phyloP scores from a whole-genome alignment of 2,888 invertebrate genomes.

The Diaperis boleti region DNA sequence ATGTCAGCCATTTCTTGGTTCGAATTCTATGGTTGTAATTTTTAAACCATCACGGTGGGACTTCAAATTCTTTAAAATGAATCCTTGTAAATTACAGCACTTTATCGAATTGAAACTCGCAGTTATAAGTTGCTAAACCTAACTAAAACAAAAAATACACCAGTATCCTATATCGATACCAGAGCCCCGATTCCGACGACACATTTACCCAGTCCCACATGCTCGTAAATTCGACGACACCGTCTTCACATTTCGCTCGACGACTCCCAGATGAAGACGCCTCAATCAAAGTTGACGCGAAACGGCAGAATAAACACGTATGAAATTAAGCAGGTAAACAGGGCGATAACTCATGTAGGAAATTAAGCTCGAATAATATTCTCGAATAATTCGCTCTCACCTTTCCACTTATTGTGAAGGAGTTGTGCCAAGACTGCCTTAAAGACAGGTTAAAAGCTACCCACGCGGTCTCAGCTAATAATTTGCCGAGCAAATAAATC shows the following conservation, averaged over 20 bases:
- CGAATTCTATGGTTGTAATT: too few species aligned
- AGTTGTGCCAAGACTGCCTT: constrained; percentile 40
- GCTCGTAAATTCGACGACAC: neutral
- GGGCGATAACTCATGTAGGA: constrained; percentile 43
- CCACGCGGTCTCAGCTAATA: constrained; percentile 48
- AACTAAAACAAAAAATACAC: too few species aligned
- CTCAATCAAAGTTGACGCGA: constrained; percentile 24
- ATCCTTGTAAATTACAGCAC: too few species aligned
- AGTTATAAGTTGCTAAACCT: too few species aligned
- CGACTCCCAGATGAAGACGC: constrained; percentile 32
- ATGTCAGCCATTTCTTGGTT: too few species aligned
- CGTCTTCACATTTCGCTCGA: constrained; percentile 3
- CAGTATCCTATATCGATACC: too few species aligned
- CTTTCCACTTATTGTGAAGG: constrained; percentile 48
- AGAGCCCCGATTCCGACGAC: too few species aligned
- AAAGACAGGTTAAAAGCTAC: constrained; percentile 30
- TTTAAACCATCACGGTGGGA: too few species aligned
- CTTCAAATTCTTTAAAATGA: too few species aligned
- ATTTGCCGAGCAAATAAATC: constrained; percentile 54
- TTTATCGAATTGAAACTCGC: neutral
- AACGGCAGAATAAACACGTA: constrained; percentile 36
- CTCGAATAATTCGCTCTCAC: constrained; percentile 48
- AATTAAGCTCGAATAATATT: constrained; percentile 24
- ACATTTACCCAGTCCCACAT: too few species aligned
- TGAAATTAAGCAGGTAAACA: constrained; percentile 48